phyloP scores from a whole-genome alignment of 2,797 vertebrate species.

The Ambastaia sidthimunki region DNA sequence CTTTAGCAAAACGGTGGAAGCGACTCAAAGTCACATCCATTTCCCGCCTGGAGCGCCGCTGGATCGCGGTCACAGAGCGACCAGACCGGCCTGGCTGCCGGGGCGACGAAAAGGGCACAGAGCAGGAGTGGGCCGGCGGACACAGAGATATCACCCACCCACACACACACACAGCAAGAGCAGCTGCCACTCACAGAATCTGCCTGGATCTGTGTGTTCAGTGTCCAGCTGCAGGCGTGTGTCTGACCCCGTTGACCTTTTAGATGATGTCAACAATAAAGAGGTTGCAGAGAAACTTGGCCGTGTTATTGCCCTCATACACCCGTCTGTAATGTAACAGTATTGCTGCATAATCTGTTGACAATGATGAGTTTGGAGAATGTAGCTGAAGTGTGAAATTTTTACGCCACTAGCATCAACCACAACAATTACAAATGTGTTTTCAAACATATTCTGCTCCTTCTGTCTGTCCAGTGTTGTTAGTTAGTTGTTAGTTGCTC shows the following conservation, averaged over 20 bases:
- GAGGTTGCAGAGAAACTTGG: neutral
- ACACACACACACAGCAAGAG: constrained; percentile 36
- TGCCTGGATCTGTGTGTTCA: constrained; percentile 2
- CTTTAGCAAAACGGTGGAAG: constrained; percentile 48
- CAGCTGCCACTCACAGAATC: constrained; percentile 28
- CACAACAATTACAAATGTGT: neutral
- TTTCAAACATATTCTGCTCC: no score
- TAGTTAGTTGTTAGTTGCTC: no score
- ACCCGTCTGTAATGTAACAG: neutral
- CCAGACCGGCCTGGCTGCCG: constrained; percentile 24
- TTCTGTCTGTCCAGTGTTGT: no score
- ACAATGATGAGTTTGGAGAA: neutral
- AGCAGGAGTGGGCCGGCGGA: constrained; percentile 28
- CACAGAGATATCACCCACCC: constrained; percentile 19
- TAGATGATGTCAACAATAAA: neutral
- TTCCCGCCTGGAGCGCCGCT: constrained; percentile 62
- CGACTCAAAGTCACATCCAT: constrained; percentile 64
- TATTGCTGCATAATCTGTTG: neutral
- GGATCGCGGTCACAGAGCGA: constrained; percentile 25
- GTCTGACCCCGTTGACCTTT: constrained; percentile 18
- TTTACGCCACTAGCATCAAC: neutral
- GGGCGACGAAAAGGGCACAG: constrained; percentile 48
- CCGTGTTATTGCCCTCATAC: neutral
- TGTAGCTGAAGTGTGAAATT: neutral
- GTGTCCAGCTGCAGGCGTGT: neutral